Evolutionary conservation across 1,140 invertebrate species (phyloP).

Genomic region (Dreissena polymorpha): DNA sequence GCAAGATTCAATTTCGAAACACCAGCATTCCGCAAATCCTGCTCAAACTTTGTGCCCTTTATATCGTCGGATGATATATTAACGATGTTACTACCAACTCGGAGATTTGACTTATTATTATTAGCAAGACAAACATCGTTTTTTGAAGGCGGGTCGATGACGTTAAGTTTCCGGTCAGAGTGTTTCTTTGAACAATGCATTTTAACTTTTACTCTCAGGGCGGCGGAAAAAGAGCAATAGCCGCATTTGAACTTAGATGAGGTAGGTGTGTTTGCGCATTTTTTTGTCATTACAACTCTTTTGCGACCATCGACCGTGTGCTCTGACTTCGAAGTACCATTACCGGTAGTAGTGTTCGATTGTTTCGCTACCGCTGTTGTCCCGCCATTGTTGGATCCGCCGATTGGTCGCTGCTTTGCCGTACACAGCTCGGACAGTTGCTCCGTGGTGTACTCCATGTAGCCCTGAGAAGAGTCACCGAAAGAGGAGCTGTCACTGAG

Average conservation of each 20-base stretch:
- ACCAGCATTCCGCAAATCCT: conserved; percentile 43
- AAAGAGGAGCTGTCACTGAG: conserved; percentile 18
- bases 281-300: neutral
- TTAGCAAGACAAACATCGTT: neutral
- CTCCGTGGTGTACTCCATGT: conserved; percentile 35
- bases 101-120: neutral
- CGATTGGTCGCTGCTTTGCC: neutral
- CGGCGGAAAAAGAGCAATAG: conserved; percentile 44
- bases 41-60: conserved; percentile 54
- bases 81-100: conserved; percentile 7
- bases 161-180: conserved; percentile 7
- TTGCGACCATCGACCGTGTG: neutral
- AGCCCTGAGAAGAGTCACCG: conserved; percentile 13
- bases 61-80: conserved; percentile 22
- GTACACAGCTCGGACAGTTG: conserved; percentile 25
- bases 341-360: neutral
- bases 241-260: conserved; percentile 45
- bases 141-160: conserved; percentile 25
- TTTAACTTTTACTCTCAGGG: conserved; percentile 43
- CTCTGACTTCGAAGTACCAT: neutral
- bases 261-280: neutral
- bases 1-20: conserved; percentile 48
- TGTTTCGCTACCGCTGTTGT: neutral
- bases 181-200: conserved; percentile 47
- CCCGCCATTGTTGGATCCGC: neutral